These are phyloP conservation scores for Crepidodera aurea DNA, from an alignment of 2,888 invertebrate species.

Conservation along the genomic window DNA sequence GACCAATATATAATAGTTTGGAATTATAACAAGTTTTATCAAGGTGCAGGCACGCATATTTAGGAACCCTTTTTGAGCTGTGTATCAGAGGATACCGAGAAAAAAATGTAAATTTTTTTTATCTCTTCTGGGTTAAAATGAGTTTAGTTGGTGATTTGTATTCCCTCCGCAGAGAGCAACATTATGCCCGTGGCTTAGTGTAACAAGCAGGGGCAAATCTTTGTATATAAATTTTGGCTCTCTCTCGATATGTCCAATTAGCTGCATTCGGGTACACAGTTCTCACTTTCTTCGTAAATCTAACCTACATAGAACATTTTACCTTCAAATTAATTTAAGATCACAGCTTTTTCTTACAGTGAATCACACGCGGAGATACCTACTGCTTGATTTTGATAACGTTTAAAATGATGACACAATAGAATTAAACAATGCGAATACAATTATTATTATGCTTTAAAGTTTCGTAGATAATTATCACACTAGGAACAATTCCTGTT, in stretches of 20 bases:
- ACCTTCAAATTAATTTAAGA: conserved; percentile 43
- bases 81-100: too few species aligned
- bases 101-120: too few species aligned
- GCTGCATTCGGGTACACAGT: conserved; percentile 34
- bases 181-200: conserved; percentile 46
- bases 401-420: conserved; percentile 29
- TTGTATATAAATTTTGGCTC: conserved; percentile 32
- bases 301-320: conserved; percentile 39
- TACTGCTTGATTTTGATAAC: conserved; percentile 35
- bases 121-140: conserved; percentile 13
- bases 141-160: not conserved
- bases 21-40: not conserved
- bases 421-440: conserved; percentile 27
- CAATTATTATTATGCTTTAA: not conserved
- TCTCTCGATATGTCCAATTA: conserved; percentile 35
- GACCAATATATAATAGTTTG: too few species aligned
- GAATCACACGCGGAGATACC: conserved; percentile 39
- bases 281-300: conserved; percentile 36
- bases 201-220: conserved; percentile 48
- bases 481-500: conserved; percentile 8
- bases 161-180: conserved; percentile 40
- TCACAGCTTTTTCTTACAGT: conserved; percentile 41
- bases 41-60: not conserved
- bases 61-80: too few species aligned
- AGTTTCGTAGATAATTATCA: conserved; percentile 8